Percentiles rank a stretch among this genome's conserved stretches.
Evolutionary conservation across 35 echinoderm and acorn worm species (phyloP).

Genomic region (Ophiothrix spiculata): DNA sequence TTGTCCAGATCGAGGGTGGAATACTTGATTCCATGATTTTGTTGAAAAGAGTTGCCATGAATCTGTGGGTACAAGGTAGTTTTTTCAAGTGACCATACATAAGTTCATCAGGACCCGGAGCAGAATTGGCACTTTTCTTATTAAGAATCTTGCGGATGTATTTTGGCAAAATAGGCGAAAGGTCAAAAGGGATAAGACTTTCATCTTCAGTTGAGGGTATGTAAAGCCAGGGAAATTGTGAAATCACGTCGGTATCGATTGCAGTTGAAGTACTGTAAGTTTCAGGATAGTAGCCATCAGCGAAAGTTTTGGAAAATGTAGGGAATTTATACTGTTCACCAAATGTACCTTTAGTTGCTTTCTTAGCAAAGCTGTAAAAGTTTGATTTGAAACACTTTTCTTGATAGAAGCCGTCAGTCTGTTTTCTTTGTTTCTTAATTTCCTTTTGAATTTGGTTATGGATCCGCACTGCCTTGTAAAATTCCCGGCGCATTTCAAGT

Average conservation of each 20-base stretch:
- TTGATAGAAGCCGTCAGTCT: neutral
- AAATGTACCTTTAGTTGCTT: neutral
- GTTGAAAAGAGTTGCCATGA: neutral
- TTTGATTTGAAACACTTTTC: neutral
- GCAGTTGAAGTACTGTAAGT: neutral
- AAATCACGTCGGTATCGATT: neutral
- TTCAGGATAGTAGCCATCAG: neutral
- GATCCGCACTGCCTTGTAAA: neutral
- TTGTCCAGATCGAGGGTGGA: neutral
- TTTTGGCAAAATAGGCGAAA: neutral
- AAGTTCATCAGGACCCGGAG: neutral
- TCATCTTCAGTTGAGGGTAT: neutral
- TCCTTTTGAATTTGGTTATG: neutral
- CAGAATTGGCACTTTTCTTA: neutral
- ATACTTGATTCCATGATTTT: neutral
- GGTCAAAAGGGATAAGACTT: neutral
- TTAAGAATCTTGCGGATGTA: neutral
- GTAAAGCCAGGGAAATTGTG: neutral
- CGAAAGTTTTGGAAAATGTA: neutral
- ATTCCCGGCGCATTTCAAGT: neutral
- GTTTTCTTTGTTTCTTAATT: neutral
- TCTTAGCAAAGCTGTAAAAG: neutral
- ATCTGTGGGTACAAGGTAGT: conserved; percentile 3
- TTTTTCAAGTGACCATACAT: conserved; percentile 2
- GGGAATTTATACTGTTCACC: neutral